Conservation (phyloP, 2,888 invertebrate genomes). For the Sclerodermus sp. region DNA sequence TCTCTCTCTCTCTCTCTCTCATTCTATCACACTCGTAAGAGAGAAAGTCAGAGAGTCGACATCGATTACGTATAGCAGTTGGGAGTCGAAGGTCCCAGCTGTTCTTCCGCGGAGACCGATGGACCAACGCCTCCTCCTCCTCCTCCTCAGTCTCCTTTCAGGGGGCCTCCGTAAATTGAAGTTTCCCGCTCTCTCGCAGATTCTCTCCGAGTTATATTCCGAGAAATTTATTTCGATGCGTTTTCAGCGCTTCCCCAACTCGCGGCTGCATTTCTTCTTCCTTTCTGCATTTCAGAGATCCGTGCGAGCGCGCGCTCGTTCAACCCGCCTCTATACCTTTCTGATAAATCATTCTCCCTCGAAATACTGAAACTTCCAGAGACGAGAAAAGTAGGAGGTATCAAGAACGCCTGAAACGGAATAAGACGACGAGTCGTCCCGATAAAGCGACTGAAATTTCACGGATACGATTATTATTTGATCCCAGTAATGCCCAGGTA, state of each 20-base stretch:
- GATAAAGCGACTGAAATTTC: too few relatives aligned
- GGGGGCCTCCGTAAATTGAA: constrained; percentile 17
- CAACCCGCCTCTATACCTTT: too few relatives aligned
- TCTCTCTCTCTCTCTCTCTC: constrained; percentile 3
- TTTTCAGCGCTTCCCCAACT: constrained; percentile 2
- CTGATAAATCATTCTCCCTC: too few relatives aligned
- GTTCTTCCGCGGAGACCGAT: constrained; percentile 30
- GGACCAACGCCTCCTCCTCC: constrained; percentile 34
- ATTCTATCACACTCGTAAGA: constrained; percentile 5
- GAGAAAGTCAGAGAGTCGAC: neutral
- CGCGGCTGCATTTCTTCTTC: neutral
- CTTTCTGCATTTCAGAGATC: too few relatives aligned
- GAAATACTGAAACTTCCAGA: too few relatives aligned
- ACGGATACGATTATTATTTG: too few relatives aligned
- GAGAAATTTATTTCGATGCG: constrained; percentile 5
- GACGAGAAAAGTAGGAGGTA: too few relatives aligned
- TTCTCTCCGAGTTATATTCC: constrained; percentile 13
- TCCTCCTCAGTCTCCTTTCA: constrained; percentile 5
- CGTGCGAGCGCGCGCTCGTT: too few relatives aligned
- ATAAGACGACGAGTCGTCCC: too few relatives aligned
- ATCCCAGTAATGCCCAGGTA: too few relatives aligned
- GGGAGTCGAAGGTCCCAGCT: constrained; percentile 36
- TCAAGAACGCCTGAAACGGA: too few relatives aligned
- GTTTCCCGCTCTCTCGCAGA: constrained; percentile 13
- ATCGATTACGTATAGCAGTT: constrained; percentile 28